Base-by-base conservation (phyloP, 2,797 vertebrate species). In the Micropoecilia bifurca region DNA sequence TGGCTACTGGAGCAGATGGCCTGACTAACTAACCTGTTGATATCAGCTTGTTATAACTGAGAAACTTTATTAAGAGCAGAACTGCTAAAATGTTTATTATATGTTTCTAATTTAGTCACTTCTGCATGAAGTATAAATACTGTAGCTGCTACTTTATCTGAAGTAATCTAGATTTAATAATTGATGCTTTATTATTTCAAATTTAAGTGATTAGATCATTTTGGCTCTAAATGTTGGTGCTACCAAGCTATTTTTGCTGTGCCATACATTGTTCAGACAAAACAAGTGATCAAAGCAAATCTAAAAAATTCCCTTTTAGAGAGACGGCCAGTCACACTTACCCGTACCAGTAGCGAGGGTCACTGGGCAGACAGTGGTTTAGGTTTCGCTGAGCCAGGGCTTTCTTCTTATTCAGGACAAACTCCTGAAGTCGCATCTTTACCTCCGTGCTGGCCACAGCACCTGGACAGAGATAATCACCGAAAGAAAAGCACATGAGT, bases 341-440 rank as follows among this genome's bases (percentile, higher is more conserved):
- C 98, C 97, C 97, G n/a, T 98, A 99, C 97, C 98, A 99, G 96
- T 97, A 98, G 95, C 97, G 97, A 3, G 97, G 98, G 91, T 99
- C 97, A 0, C 95, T 96, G 90, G 98, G 96, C 88, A 99, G 95
- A 93, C 97, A 98, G 95, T 99, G 98, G 96, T 99, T 99, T 78
- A 99, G 96, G 91, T 93, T 98, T 80, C 98, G 95, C 89, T 99
- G 98, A 79, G 98, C 98, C 92, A 99, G 94, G 0, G 98, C 98
- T 91, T 99, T 99, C 96, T 99, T 99, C 89, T 99, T 99, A 89
- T 98, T 99, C 82, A 99, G 95, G 74, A 99, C 98, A 86, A 99
- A 99, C 87, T 99, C 98, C 85, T 99, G 98, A n/a, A 99, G 90
- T 74, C 98, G 97, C 98, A 99, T 97, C 96, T 99, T 99, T 74